A percentile compares a stretch with the other conserved stretches of the same genome.
Evolutionary conservation across 1,140 invertebrate genomes (phyloP).

Genomic region (Drosophila subpulchrella): DNA sequence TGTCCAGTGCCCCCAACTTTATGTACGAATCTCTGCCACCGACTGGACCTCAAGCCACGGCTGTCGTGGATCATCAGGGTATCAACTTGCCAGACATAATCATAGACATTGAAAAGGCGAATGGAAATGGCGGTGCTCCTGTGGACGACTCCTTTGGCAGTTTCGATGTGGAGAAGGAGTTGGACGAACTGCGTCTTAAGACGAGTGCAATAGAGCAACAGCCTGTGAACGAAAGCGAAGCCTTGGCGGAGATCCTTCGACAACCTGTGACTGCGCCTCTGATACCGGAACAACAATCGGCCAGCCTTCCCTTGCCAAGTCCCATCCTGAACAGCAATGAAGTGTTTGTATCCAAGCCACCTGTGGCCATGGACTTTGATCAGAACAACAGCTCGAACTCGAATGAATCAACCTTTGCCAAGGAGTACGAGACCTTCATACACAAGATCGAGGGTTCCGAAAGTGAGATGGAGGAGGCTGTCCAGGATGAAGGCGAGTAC

Average conservation of each 20-base stretch:
- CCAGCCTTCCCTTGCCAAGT: conserved; percentile 29
- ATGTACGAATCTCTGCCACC: conserved; percentile 70
- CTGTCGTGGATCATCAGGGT: conserved; percentile 49
- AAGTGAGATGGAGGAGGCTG: conserved; percentile 37
- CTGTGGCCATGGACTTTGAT: conserved; percentile 50
- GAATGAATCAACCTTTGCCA: conserved; percentile 75
- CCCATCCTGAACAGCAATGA: conserved; percentile 14
- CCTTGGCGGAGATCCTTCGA: conserved; percentile 59
- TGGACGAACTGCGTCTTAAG: conserved; percentile 74
- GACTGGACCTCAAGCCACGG: conserved; percentile 47
- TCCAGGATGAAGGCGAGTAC: conserved; percentile 15
- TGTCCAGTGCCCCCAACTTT: conserved; percentile 34
- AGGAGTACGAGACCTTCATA: conserved; percentile 80
- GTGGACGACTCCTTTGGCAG: conserved; percentile 63
- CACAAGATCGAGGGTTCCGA: conserved; percentile 61
- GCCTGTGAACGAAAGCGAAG: conserved; percentile 34
- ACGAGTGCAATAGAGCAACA: conserved; percentile 31
- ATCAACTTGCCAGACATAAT: conserved; percentile 82
- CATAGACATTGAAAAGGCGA: conserved; percentile 77
- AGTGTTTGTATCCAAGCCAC: not conserved
- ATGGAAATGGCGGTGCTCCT: not conserved
- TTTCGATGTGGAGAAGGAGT: conserved; percentile 80
- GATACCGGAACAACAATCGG: not conserved
- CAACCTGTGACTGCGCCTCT: not conserved
- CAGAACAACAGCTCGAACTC: conserved; percentile 66